Conservation (phyloP, 2,113 vertebrate genomes). For the Hydrochoerus hydrochaeris region DNA sequence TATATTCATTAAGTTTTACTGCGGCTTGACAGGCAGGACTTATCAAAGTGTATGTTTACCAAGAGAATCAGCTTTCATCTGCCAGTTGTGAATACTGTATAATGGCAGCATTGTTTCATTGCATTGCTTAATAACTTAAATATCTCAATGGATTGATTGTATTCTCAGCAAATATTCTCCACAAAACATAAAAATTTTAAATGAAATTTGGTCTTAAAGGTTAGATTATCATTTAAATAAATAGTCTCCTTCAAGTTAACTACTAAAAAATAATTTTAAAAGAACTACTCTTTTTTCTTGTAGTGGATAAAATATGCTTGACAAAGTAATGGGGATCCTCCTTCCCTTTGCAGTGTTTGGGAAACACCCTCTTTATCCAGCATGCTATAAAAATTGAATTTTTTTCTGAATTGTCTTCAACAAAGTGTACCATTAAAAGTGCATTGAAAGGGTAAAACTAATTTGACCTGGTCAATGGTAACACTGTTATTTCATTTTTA, state of each 20-base stretch:
- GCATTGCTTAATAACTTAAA: constrained; percentile 61
- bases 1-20: constrained; percentile 51
- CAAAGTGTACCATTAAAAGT: neutral
- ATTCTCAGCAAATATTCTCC: constrained; percentile 49
- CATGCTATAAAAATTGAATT: neutral
- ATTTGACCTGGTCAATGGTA: constrained; percentile 14
- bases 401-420: neutral
- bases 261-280: constrained; percentile 33
- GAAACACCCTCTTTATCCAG: neutral
- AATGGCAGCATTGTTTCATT: constrained; percentile 7
- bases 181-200: constrained; percentile 54
- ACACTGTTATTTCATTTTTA: neutral
- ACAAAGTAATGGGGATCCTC: neutral
- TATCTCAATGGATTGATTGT: constrained; percentile 48
- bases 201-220: constrained; percentile 39
- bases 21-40: constrained; percentile 55
- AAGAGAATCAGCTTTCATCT: constrained; percentile 64
- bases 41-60: constrained; percentile 57
- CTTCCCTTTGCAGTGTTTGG: neutral
- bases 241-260: constrained; percentile 26
- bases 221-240: constrained; percentile 43
- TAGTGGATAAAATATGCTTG: neutral
- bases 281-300: neutral
- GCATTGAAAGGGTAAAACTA: neutral
- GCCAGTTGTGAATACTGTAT: constrained; percentile 42